Conservation (phyloP, 2,797 vertebrate species). For the Syngnathus acus region DNA sequence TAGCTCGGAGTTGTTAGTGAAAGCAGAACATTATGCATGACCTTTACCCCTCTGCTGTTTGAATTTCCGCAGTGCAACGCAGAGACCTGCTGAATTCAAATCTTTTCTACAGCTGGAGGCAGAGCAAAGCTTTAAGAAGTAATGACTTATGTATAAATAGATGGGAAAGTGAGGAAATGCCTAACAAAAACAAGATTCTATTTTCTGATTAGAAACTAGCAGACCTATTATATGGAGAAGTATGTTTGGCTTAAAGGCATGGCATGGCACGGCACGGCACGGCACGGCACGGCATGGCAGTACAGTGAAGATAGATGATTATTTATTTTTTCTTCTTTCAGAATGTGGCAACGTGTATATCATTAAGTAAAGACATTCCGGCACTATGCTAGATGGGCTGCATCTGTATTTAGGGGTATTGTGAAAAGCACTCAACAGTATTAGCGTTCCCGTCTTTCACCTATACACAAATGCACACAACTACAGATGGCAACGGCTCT, state of each 20-base stretch:
- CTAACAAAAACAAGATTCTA: background rate
- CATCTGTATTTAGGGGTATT: background rate
- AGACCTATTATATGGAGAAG: background rate
- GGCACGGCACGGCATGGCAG: no score
- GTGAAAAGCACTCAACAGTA: background rate
- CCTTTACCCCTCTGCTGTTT: conserved; percentile 7
- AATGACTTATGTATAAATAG: conserved; percentile 2
- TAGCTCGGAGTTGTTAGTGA: conserved; percentile 7
- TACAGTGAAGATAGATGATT: no score
- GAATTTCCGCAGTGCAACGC: conserved; percentile 4
- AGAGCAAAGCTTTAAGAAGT: background rate
- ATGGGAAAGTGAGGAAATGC: conserved; percentile 6
- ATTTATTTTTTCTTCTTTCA: no score
- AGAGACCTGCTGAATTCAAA: conserved; percentile 11
- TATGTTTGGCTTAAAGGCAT: background rate
- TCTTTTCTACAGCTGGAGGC: conserved; percentile 6
- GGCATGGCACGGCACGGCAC: no score
- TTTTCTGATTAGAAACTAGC: background rate
- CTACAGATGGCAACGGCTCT: background rate
- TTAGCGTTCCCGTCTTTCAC: background rate
- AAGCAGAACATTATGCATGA: conserved; percentile 4
- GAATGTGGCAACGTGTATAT: background rate
- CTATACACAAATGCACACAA: background rate
- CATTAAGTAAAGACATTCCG: background rate
- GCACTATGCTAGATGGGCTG: background rate